Evolutionary conservation across 2,888 invertebrate genomes (phyloP), one percentile per base, ranked within the genome.

Genomic region (Lampropteryx suffumata): DNA sequence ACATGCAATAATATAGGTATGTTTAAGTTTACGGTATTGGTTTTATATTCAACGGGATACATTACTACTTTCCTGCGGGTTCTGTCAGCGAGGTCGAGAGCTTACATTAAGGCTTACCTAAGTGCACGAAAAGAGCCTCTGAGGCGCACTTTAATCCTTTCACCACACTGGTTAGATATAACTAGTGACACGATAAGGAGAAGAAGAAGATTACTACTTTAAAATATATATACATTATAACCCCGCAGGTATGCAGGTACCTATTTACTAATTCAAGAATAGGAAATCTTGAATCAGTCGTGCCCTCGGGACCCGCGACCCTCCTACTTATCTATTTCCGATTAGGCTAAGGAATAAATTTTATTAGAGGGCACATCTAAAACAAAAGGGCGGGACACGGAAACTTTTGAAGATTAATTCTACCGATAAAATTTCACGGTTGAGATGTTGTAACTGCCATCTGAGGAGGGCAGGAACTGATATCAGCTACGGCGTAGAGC

Each of bases 361-460:
- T 81, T 78, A 81, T 79, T 82, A 71, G 70, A 73, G 71, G 57
- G 66, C 73, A 75, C 72, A 75, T 74, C 71, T 78, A 73, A 84
- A 84, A 84, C 79, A 85, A 88, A 83, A 79, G 82, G 79, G 76
- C 76, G 65, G 62, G 62, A 61, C 61, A 61, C 73, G 71, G 69
- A 72, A 83, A 85, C 76, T 86, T 82, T 81, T 82, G 64, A 73
- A 86, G 89, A 88, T 89, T 89, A 86, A 89, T 88, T 86, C 82
- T 76, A 73, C 69, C 77, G 89, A 89, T 89, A 87, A 87, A 87
- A 89, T 86, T 88, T 85, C 82, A 82, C 85, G 84, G 78, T 80
- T 77, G 76, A 81, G 77, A 71, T 77, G 67, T 70, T 78, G 69
- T 76, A 76, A 79, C 80, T 81, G 79, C 79, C 76, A 79, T 74